Conservation (phyloP, 2,113 vertebrate genomes). For the Chaetorhynchus papuensis region DNA sequence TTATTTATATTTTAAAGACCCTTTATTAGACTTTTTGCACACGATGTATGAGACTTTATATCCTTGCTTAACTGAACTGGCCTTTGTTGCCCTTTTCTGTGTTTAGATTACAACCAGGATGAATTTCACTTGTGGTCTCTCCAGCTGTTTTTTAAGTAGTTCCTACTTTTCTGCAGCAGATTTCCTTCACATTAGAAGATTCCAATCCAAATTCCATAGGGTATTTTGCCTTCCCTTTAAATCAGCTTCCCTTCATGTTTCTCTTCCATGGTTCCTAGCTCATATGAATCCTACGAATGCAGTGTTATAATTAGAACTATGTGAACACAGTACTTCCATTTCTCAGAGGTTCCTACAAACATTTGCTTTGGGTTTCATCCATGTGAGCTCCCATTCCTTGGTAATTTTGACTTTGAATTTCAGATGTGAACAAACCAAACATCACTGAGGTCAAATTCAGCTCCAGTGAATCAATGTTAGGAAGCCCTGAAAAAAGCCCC, state of each 20-base stretch:
- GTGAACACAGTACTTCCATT: constrained; percentile 67
- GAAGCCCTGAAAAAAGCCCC: not conserved
- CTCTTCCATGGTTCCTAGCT: constrained; percentile 27
- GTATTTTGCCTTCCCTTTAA: constrained; percentile 58
- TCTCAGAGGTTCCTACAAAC: constrained; percentile 69
- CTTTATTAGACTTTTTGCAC: constrained; percentile 20
- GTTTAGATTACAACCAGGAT: constrained; percentile 59
- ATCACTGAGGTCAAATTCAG: not conserved
- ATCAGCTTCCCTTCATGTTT: constrained; percentile 47
- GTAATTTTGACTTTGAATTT: constrained; percentile 61
- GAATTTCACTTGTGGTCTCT: constrained; percentile 59
- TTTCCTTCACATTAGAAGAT: constrained; percentile 55
- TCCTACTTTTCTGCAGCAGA: constrained; percentile 34
- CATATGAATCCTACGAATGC: constrained; percentile 45
- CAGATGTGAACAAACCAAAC: constrained; percentile 36
- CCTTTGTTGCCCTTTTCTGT: constrained; percentile 21
- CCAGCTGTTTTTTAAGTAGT: constrained; percentile 63
- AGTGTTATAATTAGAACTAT: constrained; percentile 69
- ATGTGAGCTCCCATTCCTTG: constrained; percentile 56
- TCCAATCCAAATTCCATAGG: constrained; percentile 53
- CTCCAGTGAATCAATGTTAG: not conserved
- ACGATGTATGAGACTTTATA: not conserved
- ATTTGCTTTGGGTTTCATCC: constrained; percentile 69
- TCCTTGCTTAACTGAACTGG: constrained; percentile 14
- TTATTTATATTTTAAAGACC: constrained; percentile 47